These are phyloP conservation scores for Athalia cordata DNA, from an alignment of 2,888 invertebrate genomes.

Conservation along the genomic window DNA sequence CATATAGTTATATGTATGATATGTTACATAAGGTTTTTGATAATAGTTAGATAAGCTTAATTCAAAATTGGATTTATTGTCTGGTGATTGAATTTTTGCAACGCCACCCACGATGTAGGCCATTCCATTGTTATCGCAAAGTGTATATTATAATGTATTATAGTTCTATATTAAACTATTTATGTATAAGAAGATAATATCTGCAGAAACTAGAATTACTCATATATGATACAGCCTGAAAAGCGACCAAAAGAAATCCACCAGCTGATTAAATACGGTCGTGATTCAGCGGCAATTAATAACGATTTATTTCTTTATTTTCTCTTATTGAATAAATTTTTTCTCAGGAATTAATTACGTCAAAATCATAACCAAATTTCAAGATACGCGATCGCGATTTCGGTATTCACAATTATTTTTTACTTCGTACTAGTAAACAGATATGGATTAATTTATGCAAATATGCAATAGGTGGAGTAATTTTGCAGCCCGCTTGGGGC, in stretches of 20 bases:
- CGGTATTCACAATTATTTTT: too few species aligned
- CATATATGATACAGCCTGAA: too few species aligned
- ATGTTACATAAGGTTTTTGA: constrained; percentile 23
- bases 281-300: too few species aligned
- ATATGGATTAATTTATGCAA: constrained; percentile 19
- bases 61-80: constrained; percentile 24
- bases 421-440: not conserved
- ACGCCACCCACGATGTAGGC: constrained; percentile 22
- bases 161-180: not conserved
- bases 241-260: too few species aligned
- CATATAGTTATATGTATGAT: not conserved
- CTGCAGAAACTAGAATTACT: constrained; percentile 1
- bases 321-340: too few species aligned
- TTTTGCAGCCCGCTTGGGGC: constrained; percentile 47
- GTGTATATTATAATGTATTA: constrained; percentile 29
- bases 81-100: constrained; percentile 31
- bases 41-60: not conserved
- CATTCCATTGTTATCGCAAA: constrained; percentile 30
- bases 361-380: too few species aligned
- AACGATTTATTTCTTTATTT: too few species aligned
- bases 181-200: constrained; percentile 3
- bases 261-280: too few species aligned
- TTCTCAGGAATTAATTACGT: too few species aligned
- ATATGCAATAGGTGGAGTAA: not conserved
- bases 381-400: too few species aligned